These are phyloP conservation scores for Prolemur simus DNA, from an alignment of 2,113 vertebrate genomes.

Conservation along the genomic window DNA sequence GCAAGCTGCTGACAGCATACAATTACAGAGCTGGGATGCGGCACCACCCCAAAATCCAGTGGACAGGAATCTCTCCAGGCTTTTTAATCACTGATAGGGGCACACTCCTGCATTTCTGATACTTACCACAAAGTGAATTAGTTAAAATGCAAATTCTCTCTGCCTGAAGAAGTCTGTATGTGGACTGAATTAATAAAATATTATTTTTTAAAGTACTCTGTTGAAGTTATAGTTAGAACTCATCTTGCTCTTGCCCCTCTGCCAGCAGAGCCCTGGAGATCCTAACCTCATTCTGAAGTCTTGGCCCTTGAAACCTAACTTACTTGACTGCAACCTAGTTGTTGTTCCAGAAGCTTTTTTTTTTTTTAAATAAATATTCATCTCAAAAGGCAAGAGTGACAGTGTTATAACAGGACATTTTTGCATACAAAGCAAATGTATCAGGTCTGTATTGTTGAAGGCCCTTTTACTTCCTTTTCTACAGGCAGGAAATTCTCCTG, in stretches of 20 bases:
- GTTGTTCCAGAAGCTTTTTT: conserved; percentile 37
- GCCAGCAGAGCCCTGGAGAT: background rate
- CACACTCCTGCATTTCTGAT: conserved; percentile 60
- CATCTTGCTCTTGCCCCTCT: background rate
- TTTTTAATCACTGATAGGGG: conserved; percentile 68
- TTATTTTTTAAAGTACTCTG: background rate
- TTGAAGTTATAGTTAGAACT: background rate
- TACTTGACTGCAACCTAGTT: background rate
- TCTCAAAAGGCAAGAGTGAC: conserved; percentile 19
- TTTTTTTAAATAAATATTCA: conserved; percentile 23
- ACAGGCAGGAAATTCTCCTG: background rate
- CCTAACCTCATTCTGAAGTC: background rate
- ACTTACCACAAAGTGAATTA: conserved; percentile 74
- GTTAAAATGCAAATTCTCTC: conserved; percentile 65
- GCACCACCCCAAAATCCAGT: conserved; percentile 79
- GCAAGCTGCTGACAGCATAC: conserved; percentile 65
- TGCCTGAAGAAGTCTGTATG: conserved; percentile 41
- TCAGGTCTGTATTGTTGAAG: background rate
- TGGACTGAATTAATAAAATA: conserved; percentile 44
- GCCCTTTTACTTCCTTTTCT: background rate
- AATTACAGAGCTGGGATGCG: conserved; percentile 73
- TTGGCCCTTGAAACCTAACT: background rate
- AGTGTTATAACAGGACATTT: background rate
- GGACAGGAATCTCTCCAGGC: conserved; percentile 76
- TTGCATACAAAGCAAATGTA: conserved; percentile 27